These are phyloP conservation scores for Colistium nudipinnis DNA, from an alignment of 2,113 vertebrate species.

Conservation along the genomic window DNA sequence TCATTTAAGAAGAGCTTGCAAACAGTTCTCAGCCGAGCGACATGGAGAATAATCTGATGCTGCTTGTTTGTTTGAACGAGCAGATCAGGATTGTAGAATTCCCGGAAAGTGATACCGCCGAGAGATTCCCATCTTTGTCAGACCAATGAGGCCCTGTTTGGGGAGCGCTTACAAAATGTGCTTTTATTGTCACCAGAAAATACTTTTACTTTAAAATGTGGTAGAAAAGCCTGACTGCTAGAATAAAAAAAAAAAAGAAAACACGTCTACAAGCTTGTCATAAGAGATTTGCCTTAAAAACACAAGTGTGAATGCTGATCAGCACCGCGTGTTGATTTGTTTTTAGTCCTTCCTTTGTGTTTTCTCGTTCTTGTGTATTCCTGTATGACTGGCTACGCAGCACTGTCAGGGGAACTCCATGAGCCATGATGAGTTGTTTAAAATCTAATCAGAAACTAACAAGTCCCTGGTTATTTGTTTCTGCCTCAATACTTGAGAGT, in stretches of 20 bases:
- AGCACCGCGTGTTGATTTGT: slow-evolving; percentile 47
- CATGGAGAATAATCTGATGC: slow-evolving; percentile 86
- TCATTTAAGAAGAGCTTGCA: slow-evolving; percentile 89
- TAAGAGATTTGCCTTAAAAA: slow-evolving; percentile 4
- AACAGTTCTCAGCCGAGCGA: slow-evolving; percentile 86
- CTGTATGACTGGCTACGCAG: slow-evolving; percentile 49
- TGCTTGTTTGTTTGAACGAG: slow-evolving; percentile 95
- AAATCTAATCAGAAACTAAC: slow-evolving; percentile 85
- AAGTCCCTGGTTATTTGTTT: slow-evolving; percentile 85
- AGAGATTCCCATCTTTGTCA: slow-evolving; percentile 85
- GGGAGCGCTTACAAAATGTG: slow-evolving; percentile 32
- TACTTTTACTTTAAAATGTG: slow-evolving; percentile 23
- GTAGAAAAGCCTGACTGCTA: background rate
- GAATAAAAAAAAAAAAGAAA: background rate
- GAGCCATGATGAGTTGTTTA: slow-evolving; percentile 83
- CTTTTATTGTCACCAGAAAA: slow-evolving; percentile 47
- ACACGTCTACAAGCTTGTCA: background rate
- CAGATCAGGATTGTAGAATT: slow-evolving; percentile 91
- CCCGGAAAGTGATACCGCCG: slow-evolving; percentile 88
- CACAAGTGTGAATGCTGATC: slow-evolving; percentile 30
- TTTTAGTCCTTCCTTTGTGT: slow-evolving; percentile 31
- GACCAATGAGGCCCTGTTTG: slow-evolving; percentile 24
- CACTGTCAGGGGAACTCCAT: slow-evolving; percentile 68
- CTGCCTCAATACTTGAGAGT: slow-evolving; percentile 82
- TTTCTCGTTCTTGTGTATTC: slow-evolving; percentile 54